A percentile compares a stretch with the other conserved stretches of the same genome.
phyloP scores from a whole-genome alignment of 1,140 invertebrate genomes.

The Drosophila lowei region DNA sequence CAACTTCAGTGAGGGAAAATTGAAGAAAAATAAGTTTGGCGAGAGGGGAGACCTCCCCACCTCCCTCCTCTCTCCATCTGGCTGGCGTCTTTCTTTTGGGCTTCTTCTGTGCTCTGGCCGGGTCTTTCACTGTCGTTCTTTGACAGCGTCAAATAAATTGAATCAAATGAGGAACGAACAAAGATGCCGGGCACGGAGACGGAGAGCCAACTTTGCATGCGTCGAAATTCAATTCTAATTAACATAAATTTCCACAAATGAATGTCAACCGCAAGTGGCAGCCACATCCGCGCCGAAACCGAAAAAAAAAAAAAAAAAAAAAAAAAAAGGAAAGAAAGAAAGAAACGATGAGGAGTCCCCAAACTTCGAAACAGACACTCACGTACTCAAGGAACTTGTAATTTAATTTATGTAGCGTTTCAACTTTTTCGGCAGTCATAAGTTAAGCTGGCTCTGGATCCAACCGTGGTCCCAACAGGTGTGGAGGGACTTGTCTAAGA shows the following conservation, averaged over 20 bases:
- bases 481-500: slow-evolving; percentile 41
- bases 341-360: slow-evolving; percentile 4
- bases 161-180: slow-evolving; percentile 68
- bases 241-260: slow-evolving; percentile 81
- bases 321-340: slow-evolving; percentile 8
- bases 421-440: slow-evolving; percentile 77
- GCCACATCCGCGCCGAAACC: neutral
- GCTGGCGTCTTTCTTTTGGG: neutral
- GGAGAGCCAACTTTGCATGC: slow-evolving; percentile 67
- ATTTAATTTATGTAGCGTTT: slow-evolving; percentile 76
- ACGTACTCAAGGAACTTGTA: slow-evolving; percentile 55
- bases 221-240: slow-evolving; percentile 81
- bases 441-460: slow-evolving; percentile 46
- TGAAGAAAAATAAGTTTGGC: slow-evolving; percentile 52
- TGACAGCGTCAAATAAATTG: slow-evolving; percentile 74
- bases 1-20: slow-evolving; percentile 29
- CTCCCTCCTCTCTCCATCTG: neutral
- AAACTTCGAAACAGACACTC: slow-evolving; percentile 9
- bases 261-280: slow-evolving; percentile 74
- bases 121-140: slow-evolving; percentile 24
- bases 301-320: slow-evolving; percentile 1
- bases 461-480: slow-evolving; percentile 51
- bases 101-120: too few species aligned
- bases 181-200: slow-evolving; percentile 23
- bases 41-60: slow-evolving; percentile 36